Percentiles rank a stretch among this genome's conserved stretches.
Evolutionary conservation across 2,113 vertebrate species (phyloP).

Genomic region (Sturnira hondurensis): DNA sequence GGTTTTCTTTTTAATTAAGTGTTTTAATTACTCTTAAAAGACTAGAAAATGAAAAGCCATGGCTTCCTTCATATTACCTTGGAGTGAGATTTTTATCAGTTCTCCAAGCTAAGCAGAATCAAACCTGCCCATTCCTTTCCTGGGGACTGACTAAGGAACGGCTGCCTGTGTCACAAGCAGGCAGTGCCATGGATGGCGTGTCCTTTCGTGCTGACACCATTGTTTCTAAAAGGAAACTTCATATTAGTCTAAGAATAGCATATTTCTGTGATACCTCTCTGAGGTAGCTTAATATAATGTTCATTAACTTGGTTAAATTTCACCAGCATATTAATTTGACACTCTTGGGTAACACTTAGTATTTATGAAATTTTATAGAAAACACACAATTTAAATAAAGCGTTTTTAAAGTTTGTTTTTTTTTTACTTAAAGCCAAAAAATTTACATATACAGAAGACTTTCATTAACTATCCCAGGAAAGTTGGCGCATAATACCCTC

Average conservation of each 20-base stretch:
- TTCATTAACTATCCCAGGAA: not conserved
- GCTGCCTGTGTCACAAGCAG: not conserved
- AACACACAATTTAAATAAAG: not conserved
- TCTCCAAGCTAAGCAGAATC: conserved; percentile 61
- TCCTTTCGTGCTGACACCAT: conserved; percentile 42
- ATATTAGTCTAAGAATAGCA: not conserved
- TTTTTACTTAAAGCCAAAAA: not conserved
- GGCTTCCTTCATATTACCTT: conserved; percentile 41
- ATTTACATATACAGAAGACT: not conserved
- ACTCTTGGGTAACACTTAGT: not conserved
- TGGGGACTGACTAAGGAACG: conserved; percentile 40
- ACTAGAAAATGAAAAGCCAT: conserved; percentile 50
- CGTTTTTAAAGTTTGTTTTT: not conserved
- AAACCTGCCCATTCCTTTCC: conserved; percentile 65
- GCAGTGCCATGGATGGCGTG: not conserved
- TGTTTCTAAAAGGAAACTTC: conserved; percentile 11
- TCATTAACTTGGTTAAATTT: conserved; percentile 25
- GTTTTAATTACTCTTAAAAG: conserved; percentile 63
- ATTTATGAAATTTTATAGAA: not conserved
- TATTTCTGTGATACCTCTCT: not conserved
- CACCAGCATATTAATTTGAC: not conserved
- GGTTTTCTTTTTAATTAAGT: conserved; percentile 40
- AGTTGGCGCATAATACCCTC: not conserved
- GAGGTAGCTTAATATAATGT: not conserved
- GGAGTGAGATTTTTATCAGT: conserved; percentile 58